Evolutionary conservation across 2,797 vertebrate species (phyloP).

Genomic region (Cygnus olor): DNA sequence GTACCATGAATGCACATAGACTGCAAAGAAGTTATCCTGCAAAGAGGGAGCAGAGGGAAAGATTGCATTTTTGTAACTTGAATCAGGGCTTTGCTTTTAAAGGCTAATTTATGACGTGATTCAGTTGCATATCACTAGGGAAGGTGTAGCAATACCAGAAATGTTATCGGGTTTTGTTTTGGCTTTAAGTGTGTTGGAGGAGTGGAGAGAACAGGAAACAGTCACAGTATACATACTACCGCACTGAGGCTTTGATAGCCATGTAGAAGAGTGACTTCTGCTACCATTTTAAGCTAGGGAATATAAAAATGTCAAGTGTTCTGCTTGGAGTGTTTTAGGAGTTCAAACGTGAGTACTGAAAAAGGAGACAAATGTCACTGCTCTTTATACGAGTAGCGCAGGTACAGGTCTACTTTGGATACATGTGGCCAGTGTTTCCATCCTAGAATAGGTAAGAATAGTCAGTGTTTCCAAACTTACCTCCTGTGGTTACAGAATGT

Average conservation of each 20-base stretch:
- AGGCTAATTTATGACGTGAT: neutral
- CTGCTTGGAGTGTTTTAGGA: constrained; percentile 6
- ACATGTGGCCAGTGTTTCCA: neutral
- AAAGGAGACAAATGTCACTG: neutral
- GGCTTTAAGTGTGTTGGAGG: neutral
- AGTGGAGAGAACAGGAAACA: neutral
- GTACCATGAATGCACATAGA: neutral
- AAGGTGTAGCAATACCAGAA: constrained; percentile 1
- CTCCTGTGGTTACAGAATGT: constrained; percentile 11
- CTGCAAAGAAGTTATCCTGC: neutral
- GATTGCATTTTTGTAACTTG: neutral
- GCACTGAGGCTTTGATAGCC: neutral
- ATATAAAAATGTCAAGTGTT: neutral
- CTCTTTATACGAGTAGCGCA: neutral
- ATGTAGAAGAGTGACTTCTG: neutral
- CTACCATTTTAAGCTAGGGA: neutral
- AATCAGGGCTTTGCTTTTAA: constrained; percentile 40
- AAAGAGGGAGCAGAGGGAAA: neutral
- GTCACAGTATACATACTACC: neutral
- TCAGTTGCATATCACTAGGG: constrained; percentile 16
- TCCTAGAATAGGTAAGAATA: constrained; percentile 3
- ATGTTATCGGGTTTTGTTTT: neutral
- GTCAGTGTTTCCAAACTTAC: constrained; percentile 35
- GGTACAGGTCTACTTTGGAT: neutral
- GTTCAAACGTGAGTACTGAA: neutral